Evolutionary conservation across 2,113 vertebrate species (phyloP), one percentile per base, ranked within the genome.

Genomic region (Cercocebus atys): DNA sequence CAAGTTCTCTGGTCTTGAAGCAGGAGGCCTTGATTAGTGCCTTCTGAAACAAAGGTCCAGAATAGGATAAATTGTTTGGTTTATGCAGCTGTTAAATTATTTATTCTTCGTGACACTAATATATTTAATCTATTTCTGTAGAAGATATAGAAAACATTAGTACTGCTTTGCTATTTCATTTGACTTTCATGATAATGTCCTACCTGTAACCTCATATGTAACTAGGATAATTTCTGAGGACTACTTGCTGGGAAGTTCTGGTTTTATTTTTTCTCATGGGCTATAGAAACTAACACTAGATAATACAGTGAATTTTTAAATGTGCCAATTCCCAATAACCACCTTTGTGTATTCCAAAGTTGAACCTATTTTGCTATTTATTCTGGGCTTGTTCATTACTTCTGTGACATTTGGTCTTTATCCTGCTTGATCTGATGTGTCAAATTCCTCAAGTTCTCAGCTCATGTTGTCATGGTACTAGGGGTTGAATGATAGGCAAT

Each of bases 351-450:
- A 40, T 59, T 86, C 85, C 23, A 45, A 47, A 87, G 35, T 40
- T 64, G 66, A 76, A 61, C 30, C 57, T 45, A 61, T 82, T 73
- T 25, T 76, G 5, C 79, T 95, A 52, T 68, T 83, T 20, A 47
- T 52, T 70, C 88, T 86, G 92, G 64, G 47, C 20, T 79, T 95
- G 40, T 91, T 86, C 27, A 1, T 84, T 88, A 73, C 47, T 50
- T 93, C 92, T 88, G 89, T 57, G 18, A 90, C 66, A 35, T 89
- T 95, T 81, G 1, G 25, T 93, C 88, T 78, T 96, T 90, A 84
- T 83, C 52, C 66, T 25, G 22, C 55, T 32, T 35, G 43, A 27
- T 50, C 70, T 90, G 11, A 12, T 73, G 4, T 85, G 57, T 25
- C 52, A 59, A 4, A 23, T 93, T 94, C 78, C 27, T 20, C 35